Evolutionary conservation across 2,113 vertebrate genomes (phyloP).

Genomic region (Anoplopoma fimbria): DNA sequence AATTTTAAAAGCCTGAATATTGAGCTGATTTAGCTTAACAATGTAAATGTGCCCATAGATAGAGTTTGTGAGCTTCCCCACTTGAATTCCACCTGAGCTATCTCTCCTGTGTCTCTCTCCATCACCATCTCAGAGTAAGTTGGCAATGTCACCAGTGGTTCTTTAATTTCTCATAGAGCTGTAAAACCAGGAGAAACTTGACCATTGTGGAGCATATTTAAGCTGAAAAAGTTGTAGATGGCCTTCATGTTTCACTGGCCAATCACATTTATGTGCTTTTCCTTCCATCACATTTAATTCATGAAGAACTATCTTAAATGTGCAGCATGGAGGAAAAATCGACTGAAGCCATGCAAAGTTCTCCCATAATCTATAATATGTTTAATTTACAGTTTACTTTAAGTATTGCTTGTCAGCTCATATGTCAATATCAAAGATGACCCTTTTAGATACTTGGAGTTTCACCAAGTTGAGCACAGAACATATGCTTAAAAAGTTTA

Average conservation of each 20-base stretch:
- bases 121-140: constrained; percentile 38
- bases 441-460: not conserved
- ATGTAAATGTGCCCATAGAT: constrained; percentile 13
- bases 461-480: not conserved
- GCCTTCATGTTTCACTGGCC: constrained; percentile 1
- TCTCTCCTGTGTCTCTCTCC: constrained; percentile 13
- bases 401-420: not conserved
- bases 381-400: not conserved
- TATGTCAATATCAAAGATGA: not conserved
- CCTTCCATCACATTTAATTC: not conserved
- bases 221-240: not conserved
- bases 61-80: constrained; percentile 36
- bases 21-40: constrained; percentile 41
- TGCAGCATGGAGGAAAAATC: constrained; percentile 1
- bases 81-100: constrained; percentile 49
- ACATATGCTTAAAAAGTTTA: not conserved
- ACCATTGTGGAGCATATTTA: constrained; percentile 27
- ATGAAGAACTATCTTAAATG: not conserved
- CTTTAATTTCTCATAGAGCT: constrained; percentile 55
- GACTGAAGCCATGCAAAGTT: not conserved
- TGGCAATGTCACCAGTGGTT: constrained; percentile 44
- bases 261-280: constrained; percentile 22
- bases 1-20: constrained; percentile 34
- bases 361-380: not conserved
- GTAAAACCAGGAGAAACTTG: constrained; percentile 4